Percentiles rank a stretch among this genome's conserved stretches.
phyloP scores from a whole-genome alignment of 2,888 invertebrate genomes.

The Dicyrtoma fusca region DNA sequence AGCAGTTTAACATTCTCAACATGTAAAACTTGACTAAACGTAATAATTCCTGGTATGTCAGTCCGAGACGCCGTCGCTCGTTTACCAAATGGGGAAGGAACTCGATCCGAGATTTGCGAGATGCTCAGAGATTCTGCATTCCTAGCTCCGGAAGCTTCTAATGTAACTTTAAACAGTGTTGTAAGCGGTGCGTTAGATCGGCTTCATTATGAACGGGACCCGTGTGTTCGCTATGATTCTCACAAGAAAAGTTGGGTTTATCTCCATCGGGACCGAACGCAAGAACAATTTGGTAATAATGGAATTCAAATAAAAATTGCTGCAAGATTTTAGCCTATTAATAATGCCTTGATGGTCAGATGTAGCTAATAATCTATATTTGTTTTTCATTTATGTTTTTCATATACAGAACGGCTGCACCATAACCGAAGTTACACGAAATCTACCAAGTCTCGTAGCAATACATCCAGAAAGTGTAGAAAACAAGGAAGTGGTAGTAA shows the following conservation, averaged over 20 bases:
- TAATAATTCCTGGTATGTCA: conserved; percentile 36
- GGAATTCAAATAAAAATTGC: no score
- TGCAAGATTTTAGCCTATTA: no score
- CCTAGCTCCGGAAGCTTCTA: conserved; percentile 62
- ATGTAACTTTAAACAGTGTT: conserved; percentile 75
- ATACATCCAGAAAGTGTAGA: conserved; percentile 46
- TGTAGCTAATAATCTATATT: no score
- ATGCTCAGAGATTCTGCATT: conserved; percentile 78
- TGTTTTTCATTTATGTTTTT: background rate
- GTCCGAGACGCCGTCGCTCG: conserved; percentile 93
- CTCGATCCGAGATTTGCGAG: conserved; percentile 86
- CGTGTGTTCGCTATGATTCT: conserved; percentile 90
- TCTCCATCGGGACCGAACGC: conserved; percentile 73
- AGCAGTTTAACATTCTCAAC: background rate
- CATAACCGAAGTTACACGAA: conserved; percentile 56
- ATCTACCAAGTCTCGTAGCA: conserved; percentile 55
- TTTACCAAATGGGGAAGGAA: conserved; percentile 92
- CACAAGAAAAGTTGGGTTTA: conserved; percentile 95
- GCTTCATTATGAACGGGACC: conserved; percentile 86
- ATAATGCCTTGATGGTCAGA: no score
- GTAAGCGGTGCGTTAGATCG: conserved; percentile 89
- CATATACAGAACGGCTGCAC: conserved; percentile 52
- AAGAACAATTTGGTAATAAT: conserved; percentile 67
- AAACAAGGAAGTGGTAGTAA: conserved; percentile 39
- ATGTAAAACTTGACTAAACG: background rate